A percentile compares a stretch with the other conserved stretches of the same genome.
These are phyloP conservation scores for Celastrina argiolus DNA, from an alignment of 2,888 invertebrate genomes.

Conservation along the genomic window DNA sequence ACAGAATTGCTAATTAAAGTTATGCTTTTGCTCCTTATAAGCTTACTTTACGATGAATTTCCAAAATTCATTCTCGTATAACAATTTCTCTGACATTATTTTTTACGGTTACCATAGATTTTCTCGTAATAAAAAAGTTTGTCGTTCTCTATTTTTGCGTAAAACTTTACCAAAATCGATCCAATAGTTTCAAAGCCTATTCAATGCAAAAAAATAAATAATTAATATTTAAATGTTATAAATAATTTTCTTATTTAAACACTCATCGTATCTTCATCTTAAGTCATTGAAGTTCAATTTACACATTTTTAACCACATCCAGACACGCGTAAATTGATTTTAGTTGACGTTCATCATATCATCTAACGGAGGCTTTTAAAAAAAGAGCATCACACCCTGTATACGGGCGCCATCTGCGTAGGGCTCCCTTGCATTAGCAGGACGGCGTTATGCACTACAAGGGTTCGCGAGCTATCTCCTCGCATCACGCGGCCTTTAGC, in stretches of 20 bases:
- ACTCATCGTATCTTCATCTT: no score
- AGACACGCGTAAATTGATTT: not conserved
- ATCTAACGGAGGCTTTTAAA: slow-evolving; percentile 3
- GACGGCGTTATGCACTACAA: slow-evolving; percentile 75
- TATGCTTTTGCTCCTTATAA: not conserved
- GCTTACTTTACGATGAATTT: not conserved
- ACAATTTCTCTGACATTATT: not conserved
- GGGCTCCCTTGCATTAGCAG: slow-evolving; percentile 72
- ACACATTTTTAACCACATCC: not conserved
- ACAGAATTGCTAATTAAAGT: not conserved
- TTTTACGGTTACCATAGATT: no score
- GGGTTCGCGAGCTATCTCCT: slow-evolving; percentile 70
- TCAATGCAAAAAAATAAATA: no score
- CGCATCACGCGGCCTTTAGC: slow-evolving; percentile 52
- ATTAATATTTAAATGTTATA: no score
- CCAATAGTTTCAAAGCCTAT: no score
- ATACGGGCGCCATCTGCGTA: slow-evolving; percentile 73
- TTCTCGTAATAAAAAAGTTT: no score
- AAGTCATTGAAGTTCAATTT: not conserved
- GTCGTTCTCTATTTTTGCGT: no score
- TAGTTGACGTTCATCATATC: not conserved
- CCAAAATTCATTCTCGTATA: not conserved
- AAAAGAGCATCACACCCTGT: slow-evolving; percentile 39
- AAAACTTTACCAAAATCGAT: no score
- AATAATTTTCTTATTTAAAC: no score